Evolutionary conservation across 2,797 vertebrate genomes (phyloP).

Genomic region (Ispidina lecontei): DNA sequence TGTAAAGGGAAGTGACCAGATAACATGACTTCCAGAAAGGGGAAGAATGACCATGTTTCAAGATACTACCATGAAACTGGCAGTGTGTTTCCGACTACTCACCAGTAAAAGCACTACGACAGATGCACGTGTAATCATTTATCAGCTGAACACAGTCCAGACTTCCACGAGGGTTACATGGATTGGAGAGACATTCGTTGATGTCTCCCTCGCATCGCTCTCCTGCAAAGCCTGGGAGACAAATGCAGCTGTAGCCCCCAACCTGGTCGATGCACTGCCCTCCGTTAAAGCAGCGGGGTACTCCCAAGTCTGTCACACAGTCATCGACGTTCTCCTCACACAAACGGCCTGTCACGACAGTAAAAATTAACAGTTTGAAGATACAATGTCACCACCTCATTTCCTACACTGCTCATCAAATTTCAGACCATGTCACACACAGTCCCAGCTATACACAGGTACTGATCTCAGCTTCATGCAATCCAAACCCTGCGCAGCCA

Average conservation of each 20-base stretch:
- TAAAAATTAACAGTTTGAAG: background rate
- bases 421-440: background rate
- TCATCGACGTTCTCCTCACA: slow-evolving; percentile 81
- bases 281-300: slow-evolving; percentile 76
- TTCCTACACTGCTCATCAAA: background rate
- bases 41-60: background rate
- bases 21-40: background rate
- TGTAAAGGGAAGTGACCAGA: background rate
- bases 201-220: slow-evolving; percentile 92
- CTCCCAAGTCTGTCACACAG: slow-evolving; percentile 61
- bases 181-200: slow-evolving; percentile 89
- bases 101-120: slow-evolving; percentile 91
- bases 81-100: background rate
- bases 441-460: background rate
- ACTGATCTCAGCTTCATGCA: background rate
- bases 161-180: slow-evolving; percentile 86
- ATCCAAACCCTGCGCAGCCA: background rate
- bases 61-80: background rate
- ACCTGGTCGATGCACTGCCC: slow-evolving; percentile 88
- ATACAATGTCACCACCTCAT: fast-evolving
- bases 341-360: slow-evolving; percentile 53
- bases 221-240: slow-evolving; percentile 88
- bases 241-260: slow-evolving; percentile 87
- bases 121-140: slow-evolving; percentile 89
- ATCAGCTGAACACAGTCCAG: slow-evolving; percentile 89